A percentile compares a stretch with the other conserved stretches of the same genome.
These are phyloP conservation scores for Tiphia femorata DNA, from an alignment of 2,888 invertebrate genomes.

Conservation along the genomic window DNA sequence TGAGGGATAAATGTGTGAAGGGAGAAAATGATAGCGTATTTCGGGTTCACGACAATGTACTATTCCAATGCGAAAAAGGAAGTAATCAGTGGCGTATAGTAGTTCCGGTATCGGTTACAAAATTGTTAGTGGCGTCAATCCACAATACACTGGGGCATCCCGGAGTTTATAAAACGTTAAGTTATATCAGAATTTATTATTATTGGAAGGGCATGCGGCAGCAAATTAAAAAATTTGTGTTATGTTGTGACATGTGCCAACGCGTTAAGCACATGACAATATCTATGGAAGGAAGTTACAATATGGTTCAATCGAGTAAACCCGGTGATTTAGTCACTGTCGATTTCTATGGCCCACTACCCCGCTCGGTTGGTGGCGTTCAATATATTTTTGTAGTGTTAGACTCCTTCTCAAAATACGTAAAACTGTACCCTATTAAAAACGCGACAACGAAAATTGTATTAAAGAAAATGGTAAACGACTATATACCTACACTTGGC, in stretches of 20 bases:
- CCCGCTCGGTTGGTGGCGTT: background rate
- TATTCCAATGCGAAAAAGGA: background rate
- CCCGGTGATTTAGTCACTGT: background rate
- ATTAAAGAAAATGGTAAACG: background rate
- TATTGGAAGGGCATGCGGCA: background rate
- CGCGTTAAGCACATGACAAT: background rate
- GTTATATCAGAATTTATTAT: background rate
- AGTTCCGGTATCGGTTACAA: background rate
- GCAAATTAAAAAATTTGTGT: background rate
- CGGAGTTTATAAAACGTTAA: conserved; percentile 1
- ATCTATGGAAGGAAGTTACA: background rate
- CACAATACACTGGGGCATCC: conserved; percentile 3
- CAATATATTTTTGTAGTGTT: conserved; percentile 9
- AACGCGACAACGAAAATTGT: background rate
- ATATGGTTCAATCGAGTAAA: background rate
- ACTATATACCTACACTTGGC: background rate
- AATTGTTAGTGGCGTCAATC: background rate
- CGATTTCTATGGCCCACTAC: conserved; percentile 4
- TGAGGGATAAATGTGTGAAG: conserved; percentile 3
- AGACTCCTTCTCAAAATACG: conserved; percentile 1
- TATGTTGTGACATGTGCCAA: conserved; percentile 1
- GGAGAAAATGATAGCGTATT: conserved; percentile 23
- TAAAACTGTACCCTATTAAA: background rate
- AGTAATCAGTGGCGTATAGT: background rate
- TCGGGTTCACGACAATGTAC: background rate